phyloP scores from a whole-genome alignment of 2,888 invertebrate species.

The Meta bourneti region DNA sequence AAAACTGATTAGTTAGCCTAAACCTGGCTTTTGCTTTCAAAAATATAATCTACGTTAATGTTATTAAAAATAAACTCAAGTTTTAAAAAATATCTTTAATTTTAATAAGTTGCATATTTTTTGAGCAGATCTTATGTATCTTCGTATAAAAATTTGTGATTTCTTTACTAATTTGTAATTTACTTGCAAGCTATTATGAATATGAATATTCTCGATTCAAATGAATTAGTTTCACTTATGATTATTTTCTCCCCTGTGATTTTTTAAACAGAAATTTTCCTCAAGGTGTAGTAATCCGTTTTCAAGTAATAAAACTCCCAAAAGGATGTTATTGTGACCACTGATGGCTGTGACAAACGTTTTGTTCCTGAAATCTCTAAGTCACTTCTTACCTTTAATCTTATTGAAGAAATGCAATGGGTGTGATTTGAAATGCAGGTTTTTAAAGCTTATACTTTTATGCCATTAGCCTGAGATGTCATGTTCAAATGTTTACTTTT shows the following conservation, averaged over 20 bases:
- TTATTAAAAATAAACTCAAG: neutral
- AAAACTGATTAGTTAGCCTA: neutral
- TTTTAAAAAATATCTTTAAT: neutral
- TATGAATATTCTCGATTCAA: too few species aligned
- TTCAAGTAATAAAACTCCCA: neutral
- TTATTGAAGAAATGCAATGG: constrained; percentile 28
- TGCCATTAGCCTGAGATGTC: constrained; percentile 41
- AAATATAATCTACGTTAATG: neutral
- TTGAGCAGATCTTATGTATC: too few species aligned
- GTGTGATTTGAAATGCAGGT: constrained; percentile 65
- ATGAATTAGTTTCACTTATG: too few species aligned
- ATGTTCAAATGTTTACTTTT: constrained; percentile 49
- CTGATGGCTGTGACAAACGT: constrained; percentile 55
- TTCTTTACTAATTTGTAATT: too few species aligned
- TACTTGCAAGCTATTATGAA: too few species aligned
- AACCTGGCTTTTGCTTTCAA: neutral
- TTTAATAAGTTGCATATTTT: neutral
- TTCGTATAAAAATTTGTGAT: too few species aligned
- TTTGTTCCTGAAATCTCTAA: constrained; percentile 74
- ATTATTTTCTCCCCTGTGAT: neutral
- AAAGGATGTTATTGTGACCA: constrained; percentile 24
- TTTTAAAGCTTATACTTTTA: constrained; percentile 36
- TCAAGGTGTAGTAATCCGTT: neutral
- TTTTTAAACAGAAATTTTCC: neutral
- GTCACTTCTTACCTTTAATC: constrained; percentile 60